These are phyloP conservation scores for Zingel zingel DNA, from an alignment of 2,113 vertebrate species.

Conservation along the genomic window DNA sequence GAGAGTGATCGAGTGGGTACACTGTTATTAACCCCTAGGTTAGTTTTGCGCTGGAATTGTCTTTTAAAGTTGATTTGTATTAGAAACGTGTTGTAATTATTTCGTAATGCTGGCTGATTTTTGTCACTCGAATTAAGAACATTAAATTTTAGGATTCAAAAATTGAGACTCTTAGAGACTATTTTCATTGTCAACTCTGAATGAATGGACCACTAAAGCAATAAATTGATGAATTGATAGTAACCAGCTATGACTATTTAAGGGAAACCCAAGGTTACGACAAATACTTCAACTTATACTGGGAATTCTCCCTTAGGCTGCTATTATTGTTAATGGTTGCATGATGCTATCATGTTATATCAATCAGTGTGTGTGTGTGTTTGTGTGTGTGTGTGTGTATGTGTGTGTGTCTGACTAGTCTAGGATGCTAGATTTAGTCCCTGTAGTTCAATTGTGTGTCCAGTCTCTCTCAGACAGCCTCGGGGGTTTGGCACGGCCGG, in stretches of 20 bases:
- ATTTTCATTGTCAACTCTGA: neutral
- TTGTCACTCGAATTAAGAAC: neutral
- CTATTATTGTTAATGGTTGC: conserved; percentile 54
- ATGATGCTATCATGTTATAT: conserved; percentile 63
- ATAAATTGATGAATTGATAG: conserved; percentile 33
- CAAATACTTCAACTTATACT: conserved; percentile 39
- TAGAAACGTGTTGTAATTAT: neutral
- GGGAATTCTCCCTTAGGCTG: conserved; percentile 56
- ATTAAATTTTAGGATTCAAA: neutral
- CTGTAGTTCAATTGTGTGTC: conserved; percentile 60
- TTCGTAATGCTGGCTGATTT: neutral
- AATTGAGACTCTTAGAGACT: neutral
- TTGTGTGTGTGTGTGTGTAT: conserved; percentile 8
- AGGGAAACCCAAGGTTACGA: conserved; percentile 50
- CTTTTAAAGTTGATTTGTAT: too few relatives aligned
- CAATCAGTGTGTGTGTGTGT: conserved; percentile 46
- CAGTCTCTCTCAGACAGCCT: conserved; percentile 63
- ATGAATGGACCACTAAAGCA: conserved; percentile 30
- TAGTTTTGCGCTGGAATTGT: too few relatives aligned
- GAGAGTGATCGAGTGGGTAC: too few relatives aligned
- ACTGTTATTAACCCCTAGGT: too few relatives aligned
- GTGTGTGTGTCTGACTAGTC: conserved; percentile 4
- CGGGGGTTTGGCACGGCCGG: conserved; percentile 56
- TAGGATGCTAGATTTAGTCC: conserved; percentile 44
- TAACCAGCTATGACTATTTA: conserved; percentile 51